Base-by-base conservation (phyloP, 2,888 invertebrate genomes). In the Pimpla rufipes region DNA sequence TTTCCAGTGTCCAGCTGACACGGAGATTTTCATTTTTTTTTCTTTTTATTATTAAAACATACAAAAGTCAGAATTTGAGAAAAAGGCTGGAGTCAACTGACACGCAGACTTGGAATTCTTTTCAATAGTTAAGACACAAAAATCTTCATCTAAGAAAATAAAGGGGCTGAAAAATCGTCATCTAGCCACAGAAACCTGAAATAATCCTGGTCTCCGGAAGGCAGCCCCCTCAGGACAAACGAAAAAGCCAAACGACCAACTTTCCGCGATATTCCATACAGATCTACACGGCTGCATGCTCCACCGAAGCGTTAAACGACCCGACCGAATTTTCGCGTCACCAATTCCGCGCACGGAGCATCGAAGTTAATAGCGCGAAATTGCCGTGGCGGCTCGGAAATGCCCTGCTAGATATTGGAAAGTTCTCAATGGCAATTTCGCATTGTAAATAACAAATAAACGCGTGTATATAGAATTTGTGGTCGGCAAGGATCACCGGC, bases 321-420 rank as follows among this genome's bases (percentile, higher is more conserved):
- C 23, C 52, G 23, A 55, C 21, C 52, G 23, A 55, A 23, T 55
- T 55, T 21, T 55, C 52, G 23, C 42, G 42, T 40, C 42, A 40
- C 64, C 64, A 42, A 64, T 64, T 42, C 11, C 21, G 13, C 23
- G 11, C 21, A 40, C 13, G 2, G n/a, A 64, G 21, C 2, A 42
- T 64, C 1, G 2, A 13, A 42, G 23, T 23, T 11, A 55, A 23
- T 23, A 23, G 52, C 52, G 52, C 10, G 52, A 55, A 55, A 55
- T 55, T 55, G 52, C 11, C 52, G 11, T 23, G 23, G 52, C 11
- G 0, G 50, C 21, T 52, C 2, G 11, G 52, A 55, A n/a, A 10
- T 55, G 52, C 52, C 10, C 52, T 10, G 11, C 21, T 55, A 55
- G 52, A 55, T 55, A 55, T 55, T 55, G 23, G 52, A 55, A 55